Evolutionary conservation across 2,113 vertebrate genomes (phyloP).

Genomic region (Dromiciops gliroides): DNA sequence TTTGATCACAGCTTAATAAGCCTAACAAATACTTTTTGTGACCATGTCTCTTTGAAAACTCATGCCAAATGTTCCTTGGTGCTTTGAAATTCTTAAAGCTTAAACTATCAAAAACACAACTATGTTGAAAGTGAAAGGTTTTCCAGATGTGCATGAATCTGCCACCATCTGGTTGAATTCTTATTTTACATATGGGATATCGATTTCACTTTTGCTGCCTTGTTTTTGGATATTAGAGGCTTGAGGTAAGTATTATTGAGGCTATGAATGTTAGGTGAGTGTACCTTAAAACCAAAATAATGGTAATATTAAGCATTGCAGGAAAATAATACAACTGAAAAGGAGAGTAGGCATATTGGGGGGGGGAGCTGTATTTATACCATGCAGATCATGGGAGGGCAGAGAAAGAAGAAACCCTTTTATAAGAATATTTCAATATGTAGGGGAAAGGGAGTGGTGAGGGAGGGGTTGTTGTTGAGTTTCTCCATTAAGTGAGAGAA

Average conservation of each 20-base stretch:
- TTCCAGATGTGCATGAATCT: background rate
- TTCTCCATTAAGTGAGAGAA: background rate
- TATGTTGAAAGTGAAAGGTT: background rate
- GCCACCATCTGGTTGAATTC: background rate
- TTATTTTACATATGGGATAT: no score
- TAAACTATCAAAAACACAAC: background rate
- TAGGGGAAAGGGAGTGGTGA: background rate
- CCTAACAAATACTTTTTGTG: fast-evolving
- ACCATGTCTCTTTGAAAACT: background rate
- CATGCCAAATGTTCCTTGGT: background rate
- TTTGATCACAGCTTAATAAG: background rate
- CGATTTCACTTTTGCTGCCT: background rate
- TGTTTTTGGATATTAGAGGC: background rate
- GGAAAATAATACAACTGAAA: background rate
- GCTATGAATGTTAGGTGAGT: background rate
- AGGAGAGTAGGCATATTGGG: background rate
- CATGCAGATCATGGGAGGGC: background rate
- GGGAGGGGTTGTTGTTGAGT: background rate
- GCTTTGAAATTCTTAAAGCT: background rate
- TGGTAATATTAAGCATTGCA: background rate
- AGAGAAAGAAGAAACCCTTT: background rate
- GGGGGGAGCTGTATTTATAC: background rate
- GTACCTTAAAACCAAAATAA: background rate
- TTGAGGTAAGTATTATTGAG: background rate
- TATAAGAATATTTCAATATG: no score